Evolutionary conservation across 2,888 invertebrate species (phyloP).

Genomic region (Eremobia ochroleuca): DNA sequence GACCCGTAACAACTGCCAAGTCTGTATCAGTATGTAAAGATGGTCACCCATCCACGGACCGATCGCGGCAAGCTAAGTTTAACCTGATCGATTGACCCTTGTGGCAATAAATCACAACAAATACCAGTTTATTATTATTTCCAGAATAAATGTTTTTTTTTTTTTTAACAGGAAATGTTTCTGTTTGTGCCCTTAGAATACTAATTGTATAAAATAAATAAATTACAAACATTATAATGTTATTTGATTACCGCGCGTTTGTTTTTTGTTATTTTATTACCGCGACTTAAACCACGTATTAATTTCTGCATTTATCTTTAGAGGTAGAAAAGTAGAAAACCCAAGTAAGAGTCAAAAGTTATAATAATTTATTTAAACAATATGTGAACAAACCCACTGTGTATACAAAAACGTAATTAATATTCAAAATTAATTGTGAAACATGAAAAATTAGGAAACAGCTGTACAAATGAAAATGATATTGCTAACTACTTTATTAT

Average conservation of each 20-base stretch:
- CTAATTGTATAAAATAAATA: constrained; percentile 13
- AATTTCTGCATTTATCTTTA: constrained; percentile 7
- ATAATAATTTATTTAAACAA: constrained; percentile 6
- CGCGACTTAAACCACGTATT: background rate
- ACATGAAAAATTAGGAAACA: constrained; percentile 5
- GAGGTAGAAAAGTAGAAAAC: constrained; percentile 12
- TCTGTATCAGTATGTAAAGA: background rate
- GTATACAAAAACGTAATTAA: background rate
- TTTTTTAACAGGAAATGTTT: constrained; percentile 9
- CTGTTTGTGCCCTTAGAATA: constrained; percentile 22
- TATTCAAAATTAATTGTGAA: constrained; percentile 23
- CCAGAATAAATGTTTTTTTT: background rate
- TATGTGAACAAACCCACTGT: background rate
- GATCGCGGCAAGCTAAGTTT: background rate
- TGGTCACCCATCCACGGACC: background rate
- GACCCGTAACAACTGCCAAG: too few species aligned
- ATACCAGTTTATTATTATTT: background rate
- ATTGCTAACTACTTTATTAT: constrained; percentile 7
- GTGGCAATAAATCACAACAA: background rate
- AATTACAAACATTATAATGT: background rate
- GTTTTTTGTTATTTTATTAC: background rate
- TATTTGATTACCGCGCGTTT: background rate
- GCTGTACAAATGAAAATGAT: constrained; percentile 23
- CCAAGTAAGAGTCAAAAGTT: constrained; percentile 16
- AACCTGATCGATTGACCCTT: background rate